Percentiles rank a stretch among this genome's conserved stretches.
Evolutionary conservation across 2,888 invertebrate species (phyloP).

Genomic region (Drosophila imparisetae): DNA sequence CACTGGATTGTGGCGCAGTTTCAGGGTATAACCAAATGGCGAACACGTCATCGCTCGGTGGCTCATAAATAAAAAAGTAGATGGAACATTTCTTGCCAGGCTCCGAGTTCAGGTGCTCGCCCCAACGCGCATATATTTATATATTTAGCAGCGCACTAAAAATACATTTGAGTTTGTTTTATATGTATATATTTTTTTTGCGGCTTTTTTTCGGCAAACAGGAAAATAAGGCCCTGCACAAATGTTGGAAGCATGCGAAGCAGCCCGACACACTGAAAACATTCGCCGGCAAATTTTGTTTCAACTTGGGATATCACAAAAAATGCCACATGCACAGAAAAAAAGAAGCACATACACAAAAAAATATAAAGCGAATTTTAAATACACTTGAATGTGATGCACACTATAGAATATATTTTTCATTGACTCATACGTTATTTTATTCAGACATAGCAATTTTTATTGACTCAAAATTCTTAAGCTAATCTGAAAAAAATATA

Average conservation of each 20-base stretch:
- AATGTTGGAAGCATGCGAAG: conserved; percentile 49
- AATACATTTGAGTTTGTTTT: conserved; percentile 69
- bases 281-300: conserved; percentile 48
- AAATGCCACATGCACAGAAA: conserved; percentile 57
- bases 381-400: conserved; percentile 38
- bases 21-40: conserved; percentile 46
- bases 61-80: conserved; percentile 76
- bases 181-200: conserved; percentile 10
- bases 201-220: conserved; percentile 37
- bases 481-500: not conserved
- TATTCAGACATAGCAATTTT: not conserved
- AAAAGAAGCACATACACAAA: conserved; percentile 11
- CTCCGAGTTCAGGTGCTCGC: conserved; percentile 58
- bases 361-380: conserved; percentile 15
- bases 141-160: conserved; percentile 77
- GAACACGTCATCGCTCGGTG: conserved; percentile 52
- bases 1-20: conserved; percentile 19
- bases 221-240: conserved; percentile 58
- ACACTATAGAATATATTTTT: not conserved
- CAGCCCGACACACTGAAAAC: conserved; percentile 30
- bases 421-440: not conserved
- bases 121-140: conserved; percentile 72
- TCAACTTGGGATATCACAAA: conserved; percentile 60
- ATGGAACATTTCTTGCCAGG: conserved; percentile 56
- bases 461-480: not conserved